Base-by-base conservation (phyloP, 2,888 invertebrate genomes). In the Fragum whitleyi region DNA sequence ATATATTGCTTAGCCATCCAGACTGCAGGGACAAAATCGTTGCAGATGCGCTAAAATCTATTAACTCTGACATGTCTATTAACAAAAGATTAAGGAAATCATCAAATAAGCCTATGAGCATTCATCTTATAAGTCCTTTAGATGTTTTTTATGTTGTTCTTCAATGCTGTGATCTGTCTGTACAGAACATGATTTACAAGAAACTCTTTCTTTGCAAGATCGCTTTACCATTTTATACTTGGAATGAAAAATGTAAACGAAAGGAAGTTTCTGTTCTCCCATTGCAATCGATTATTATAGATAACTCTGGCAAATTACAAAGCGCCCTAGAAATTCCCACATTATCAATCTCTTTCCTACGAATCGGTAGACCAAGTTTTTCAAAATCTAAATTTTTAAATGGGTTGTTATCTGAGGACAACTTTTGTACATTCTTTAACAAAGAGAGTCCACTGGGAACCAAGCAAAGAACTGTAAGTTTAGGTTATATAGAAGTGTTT, bases 121-220 rank as follows among this genome's bases (percentile, higher is more conserved):
- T n/a, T n/a, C n/a, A n/a, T n/a, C n/a, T n/a, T n/a, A n/a, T n/a
- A n/a, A n/a, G n/a, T n/a, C 72, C 72, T 9, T 29, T 73, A n/a
- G 72, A 73, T 28, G 61, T 62, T 16, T 61, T 59, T n/a, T 36
- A 57, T 19, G 61, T 47, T 3, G 72, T 73, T 5, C 39, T 73
- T 36, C 42, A 59, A 19, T 73, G 72, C 28, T 73, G 72, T 21
- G 51, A 73, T 73, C 39, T 23, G 26, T 19, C 47, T 19, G 42
- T 61, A 3, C 51, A 51, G 21, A 14, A 16, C 5, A 2, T 51
- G 2, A 16, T 51, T 51, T 51, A n/a, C 21, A 51, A 51, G 21
- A 51, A 51, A 16, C 19, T 51, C 3, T 51, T n/a, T 51, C 14
- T 51, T 2, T 51, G 51, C 21, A 51, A 51, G 21, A 51, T 51